Percentiles rank a stretch among this genome's conserved stretches.
Evolutionary conservation across 2,797 vertebrate genomes (phyloP).

Genomic region (Sebastes minor): DNA sequence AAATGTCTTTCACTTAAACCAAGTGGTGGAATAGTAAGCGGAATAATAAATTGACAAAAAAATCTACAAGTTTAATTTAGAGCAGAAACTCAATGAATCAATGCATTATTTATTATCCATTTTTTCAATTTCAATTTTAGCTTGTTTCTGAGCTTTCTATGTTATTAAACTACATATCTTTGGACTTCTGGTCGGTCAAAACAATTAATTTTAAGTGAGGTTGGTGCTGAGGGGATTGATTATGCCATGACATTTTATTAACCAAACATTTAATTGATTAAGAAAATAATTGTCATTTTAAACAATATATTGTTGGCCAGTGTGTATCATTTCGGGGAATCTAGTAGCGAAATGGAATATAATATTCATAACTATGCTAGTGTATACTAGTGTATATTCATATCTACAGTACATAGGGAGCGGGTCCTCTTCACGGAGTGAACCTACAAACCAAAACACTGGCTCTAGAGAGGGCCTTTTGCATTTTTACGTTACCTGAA

Average conservation of each 20-base stretch:
- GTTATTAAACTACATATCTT: too few species aligned
- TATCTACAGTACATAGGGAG: too few species aligned
- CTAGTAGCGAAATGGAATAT: too few species aligned
- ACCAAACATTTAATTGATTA: background rate
- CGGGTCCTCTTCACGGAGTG: fast-evolving
- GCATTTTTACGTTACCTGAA: too few species aligned
- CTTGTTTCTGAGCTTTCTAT: background rate
- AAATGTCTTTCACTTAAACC: background rate
- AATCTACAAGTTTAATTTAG: background rate
- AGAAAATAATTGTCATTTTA: background rate
- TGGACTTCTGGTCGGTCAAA: background rate
- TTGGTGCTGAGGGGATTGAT: too few species aligned
- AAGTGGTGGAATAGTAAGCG: background rate
- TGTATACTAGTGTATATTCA: too few species aligned
- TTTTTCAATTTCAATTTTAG: fast-evolving
- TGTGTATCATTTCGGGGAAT: too few species aligned
- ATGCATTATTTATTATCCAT: too few species aligned
- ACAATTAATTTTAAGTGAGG: background rate
- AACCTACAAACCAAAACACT: too few species aligned
- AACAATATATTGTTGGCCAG: too few species aligned
- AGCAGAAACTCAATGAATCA: background rate
- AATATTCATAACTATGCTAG: too few species aligned
- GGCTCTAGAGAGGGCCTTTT: too few species aligned
- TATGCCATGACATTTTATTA: background rate
- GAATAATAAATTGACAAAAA: background rate